These are phyloP conservation scores for Enteromius paludinosus DNA, from an alignment of 2,797 vertebrate species.

Conservation along the genomic window DNA sequence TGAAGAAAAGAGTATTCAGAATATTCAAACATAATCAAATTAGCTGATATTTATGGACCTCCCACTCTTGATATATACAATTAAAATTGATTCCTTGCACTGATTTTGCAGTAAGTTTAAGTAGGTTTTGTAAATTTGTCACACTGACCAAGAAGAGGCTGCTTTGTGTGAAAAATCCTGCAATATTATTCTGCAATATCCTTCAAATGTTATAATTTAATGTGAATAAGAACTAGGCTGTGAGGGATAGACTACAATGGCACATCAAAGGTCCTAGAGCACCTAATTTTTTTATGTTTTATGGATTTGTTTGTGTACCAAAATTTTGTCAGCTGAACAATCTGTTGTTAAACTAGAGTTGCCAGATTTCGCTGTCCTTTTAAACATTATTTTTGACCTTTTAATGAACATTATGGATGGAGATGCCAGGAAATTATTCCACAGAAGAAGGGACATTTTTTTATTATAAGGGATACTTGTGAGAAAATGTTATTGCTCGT, in stretches of 20 bases:
- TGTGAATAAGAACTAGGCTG: too few species aligned
- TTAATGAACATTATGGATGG: background rate
- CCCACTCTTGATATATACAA: background rate
- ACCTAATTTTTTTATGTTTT: too few species aligned
- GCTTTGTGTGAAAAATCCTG: background rate
- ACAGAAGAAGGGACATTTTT: background rate
- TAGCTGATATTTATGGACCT: background rate
- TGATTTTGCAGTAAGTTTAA: background rate
- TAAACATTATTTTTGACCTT: background rate
- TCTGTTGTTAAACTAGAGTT: background rate
- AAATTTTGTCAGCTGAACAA: too few species aligned
- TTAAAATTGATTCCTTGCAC: background rate
- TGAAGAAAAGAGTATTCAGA: background rate
- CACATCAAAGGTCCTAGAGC: background rate
- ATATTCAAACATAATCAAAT: background rate
- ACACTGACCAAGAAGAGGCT: background rate
- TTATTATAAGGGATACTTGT: background rate
- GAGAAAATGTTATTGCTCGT: background rate
- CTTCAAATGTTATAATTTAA: too few species aligned
- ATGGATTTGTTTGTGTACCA: too few species aligned
- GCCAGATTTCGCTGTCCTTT: background rate
- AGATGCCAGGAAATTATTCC: background rate
- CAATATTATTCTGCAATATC: too few species aligned
- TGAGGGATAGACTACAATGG: background rate
- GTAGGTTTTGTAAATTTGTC: background rate